Evolutionary conservation across 2,888 invertebrate genomes (phyloP).

Genomic region (Crematogaster levior): DNA sequence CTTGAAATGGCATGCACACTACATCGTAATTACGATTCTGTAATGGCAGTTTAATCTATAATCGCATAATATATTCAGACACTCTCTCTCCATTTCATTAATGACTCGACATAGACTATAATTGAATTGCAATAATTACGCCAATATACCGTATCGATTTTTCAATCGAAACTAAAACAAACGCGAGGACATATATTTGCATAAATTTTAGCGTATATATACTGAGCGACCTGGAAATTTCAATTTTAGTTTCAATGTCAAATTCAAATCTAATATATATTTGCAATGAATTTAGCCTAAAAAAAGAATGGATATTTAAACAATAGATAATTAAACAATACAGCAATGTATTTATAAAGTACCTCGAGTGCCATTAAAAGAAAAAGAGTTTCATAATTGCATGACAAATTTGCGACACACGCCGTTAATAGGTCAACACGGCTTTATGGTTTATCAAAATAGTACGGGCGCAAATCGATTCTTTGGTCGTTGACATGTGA

Average conservation of each 20-base stretch:
- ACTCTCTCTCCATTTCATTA: constrained; percentile 40
- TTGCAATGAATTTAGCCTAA: background rate
- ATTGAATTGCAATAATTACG: constrained; percentile 38
- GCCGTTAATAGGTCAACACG: constrained; percentile 5
- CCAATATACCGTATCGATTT: background rate
- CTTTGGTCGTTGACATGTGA: background rate
- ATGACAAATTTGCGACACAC: background rate
- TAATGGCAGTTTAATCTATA: constrained; percentile 45
- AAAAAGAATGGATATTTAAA: background rate
- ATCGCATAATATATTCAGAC: constrained; percentile 38
- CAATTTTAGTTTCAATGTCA: background rate
- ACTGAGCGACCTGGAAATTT: background rate
- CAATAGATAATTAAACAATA: no score
- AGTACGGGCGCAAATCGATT: constrained; percentile 29
- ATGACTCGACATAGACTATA: constrained; percentile 5
- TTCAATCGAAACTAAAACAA: constrained; percentile 4
- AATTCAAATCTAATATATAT: background rate
- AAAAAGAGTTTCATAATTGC: background rate
- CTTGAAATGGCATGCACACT: constrained; percentile 27
- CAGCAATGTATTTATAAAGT: background rate
- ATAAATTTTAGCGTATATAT: background rate
- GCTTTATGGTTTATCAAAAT: constrained; percentile 3
- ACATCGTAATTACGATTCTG: constrained; percentile 23
- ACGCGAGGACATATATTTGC: background rate
- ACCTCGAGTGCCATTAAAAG: background rate